Percentiles rank a stretch among this genome's conserved stretches.
Conservation (phyloP, 2,888 invertebrate species). For the Dioctria linearis region DNA sequence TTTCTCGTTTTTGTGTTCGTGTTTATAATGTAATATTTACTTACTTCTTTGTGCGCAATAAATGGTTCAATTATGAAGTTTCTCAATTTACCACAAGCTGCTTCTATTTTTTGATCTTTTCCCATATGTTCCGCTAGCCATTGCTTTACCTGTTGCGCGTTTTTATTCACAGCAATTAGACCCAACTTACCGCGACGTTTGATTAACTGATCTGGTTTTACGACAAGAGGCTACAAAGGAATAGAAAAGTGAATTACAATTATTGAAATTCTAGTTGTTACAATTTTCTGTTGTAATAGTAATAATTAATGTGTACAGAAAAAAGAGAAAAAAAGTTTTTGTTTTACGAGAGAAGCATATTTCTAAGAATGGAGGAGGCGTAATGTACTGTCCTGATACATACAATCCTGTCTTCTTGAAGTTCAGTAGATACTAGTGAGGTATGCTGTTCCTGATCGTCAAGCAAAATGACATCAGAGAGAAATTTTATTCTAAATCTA, state of each 20-base stretch:
- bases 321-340: too few species aligned
- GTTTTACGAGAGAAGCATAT: neutral
- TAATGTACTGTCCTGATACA: neutral
- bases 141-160: slow-evolving; percentile 81
- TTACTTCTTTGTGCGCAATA: slow-evolving; percentile 88
- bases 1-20: neutral
- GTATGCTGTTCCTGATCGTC: too few species aligned
- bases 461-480: too few species aligned
- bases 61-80: slow-evolving; percentile 99
- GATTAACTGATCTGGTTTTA: slow-evolving; percentile 99
- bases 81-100: slow-evolving; percentile 88
- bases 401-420: too few species aligned
- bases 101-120: slow-evolving; percentile 90
- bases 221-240: slow-evolving; percentile 85
- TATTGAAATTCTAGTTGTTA: too few species aligned
- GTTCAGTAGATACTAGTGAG: too few species aligned
- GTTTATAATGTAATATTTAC: slow-evolving; percentile 61
- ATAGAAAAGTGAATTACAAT: neutral
- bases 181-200: slow-evolving; percentile 98
- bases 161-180: slow-evolving; percentile 94
- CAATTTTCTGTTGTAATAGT: too few species aligned
- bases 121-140: slow-evolving; percentile 91
- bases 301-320: too few species aligned
- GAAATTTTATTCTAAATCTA: too few species aligned
- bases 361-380: neutral